Base-by-base conservation (phyloP, 2,888 invertebrate species). In the Oscheius onirici region DNA sequence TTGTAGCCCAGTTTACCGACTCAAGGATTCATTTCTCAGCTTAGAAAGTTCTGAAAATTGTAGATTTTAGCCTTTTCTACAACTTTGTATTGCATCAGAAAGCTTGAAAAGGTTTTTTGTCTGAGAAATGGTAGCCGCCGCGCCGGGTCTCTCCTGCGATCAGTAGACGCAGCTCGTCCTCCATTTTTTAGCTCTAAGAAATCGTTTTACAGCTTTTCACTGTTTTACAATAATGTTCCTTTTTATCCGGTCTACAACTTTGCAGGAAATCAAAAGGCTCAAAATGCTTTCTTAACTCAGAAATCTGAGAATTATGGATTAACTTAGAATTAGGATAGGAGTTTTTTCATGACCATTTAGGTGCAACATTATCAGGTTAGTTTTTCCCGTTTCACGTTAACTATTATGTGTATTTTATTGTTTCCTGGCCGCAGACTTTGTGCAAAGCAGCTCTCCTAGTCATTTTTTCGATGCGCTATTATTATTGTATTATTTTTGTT, bases 361-460 rank as follows among this genome's bases (percentile, higher is more conserved):
- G 34, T 34, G 3, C 34, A 34, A 8, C 34, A 3, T 6, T 34
- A 34, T 8, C 34, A 34, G 34, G 34, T 34, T 34, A 34, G 34
- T 34, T 34, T 34, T 34, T 34, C 34, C 34, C 34, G 34, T 34
- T 46, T 46, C 3, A 46, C 20, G 46, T 46, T 46, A 3, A 17
- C 5, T 46, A 8, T 46, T 15, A 8, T 13, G 5, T 17, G 20
- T 46, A n/a, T 46, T 46, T 46, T 46, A 17, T 46, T 20, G 20
- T 15, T 8, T 55, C n/a, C 55, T 26, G 55, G 55, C 55, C 55
- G 55, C 55, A 20, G 26, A n/a, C n/a, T 28, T 55, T 55, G 55
- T 55, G 55, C 55, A 55, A 55, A 24, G 55, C n/a, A 55, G 26
- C 26, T 55, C 28, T 55, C 28, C 28, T 55, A 55, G 55, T 55